phyloP scores from a whole-genome alignment of 2,797 vertebrate genomes.

The Enteromius paludinosus region DNA sequence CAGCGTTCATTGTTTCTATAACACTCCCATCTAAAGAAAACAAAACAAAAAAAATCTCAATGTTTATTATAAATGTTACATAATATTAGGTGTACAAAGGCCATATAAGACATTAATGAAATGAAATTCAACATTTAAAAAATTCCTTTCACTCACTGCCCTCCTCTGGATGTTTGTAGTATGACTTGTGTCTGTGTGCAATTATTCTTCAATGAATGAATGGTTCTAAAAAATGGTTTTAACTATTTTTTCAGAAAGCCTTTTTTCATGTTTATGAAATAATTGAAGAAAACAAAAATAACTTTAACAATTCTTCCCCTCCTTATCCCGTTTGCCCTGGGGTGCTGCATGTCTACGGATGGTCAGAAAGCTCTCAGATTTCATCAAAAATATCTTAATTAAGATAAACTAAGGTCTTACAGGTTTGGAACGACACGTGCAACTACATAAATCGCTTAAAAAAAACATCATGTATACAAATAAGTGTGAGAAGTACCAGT shows the following conservation, averaged over 20 bases:
- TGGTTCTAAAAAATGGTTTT: not conserved
- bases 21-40: constrained; percentile 38
- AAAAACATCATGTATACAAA: not conserved
- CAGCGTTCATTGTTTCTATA: constrained; percentile 56
- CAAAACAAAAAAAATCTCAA: not conserved
- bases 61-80: not conserved
- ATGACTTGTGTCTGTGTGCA: not conserved
- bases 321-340: not conserved
- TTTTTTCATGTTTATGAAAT: not conserved
- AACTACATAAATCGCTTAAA: not conserved
- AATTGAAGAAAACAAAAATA: not conserved
- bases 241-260: not conserved
- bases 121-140: not conserved
- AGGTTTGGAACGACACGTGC: not conserved
- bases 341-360: not conserved
- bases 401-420: not conserved
- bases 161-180: constrained; percentile 33
- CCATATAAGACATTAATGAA: not conserved
- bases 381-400: not conserved
- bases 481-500: constrained; percentile 36
- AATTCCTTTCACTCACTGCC: constrained; percentile 26
- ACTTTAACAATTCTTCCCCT: not conserved
- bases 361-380: not conserved
- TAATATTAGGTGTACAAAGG: not conserved
- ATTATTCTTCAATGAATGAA: not conserved